These are phyloP conservation scores for Trematocara nigrifrons DNA, from an alignment of 2,113 vertebrate species.

Conservation along the genomic window DNA sequence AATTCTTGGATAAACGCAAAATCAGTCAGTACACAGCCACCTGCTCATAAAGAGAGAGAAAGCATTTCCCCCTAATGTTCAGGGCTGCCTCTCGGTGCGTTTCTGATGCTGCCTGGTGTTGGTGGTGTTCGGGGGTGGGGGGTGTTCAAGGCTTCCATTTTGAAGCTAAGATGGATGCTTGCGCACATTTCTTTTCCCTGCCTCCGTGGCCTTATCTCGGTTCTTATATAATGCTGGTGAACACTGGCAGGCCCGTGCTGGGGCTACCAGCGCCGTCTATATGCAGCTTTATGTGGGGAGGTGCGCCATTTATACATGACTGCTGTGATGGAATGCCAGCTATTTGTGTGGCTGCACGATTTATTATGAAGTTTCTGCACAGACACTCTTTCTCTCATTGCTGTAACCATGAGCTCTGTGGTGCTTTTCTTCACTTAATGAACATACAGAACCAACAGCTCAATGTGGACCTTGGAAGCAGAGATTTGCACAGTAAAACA, in stretches of 20 bases:
- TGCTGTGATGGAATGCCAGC: background rate
- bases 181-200: conserved; percentile 60
- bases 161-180: conserved; percentile 78
- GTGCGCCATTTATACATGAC: background rate
- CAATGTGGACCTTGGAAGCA: background rate
- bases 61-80: fast-evolving
- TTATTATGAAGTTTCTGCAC: background rate
- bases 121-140: background rate
- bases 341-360: background rate
- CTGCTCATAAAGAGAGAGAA: background rate
- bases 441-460: background rate
- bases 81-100: background rate
- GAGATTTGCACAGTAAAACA: background rate
- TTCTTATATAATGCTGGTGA: conserved; percentile 54
- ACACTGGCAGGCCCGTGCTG: background rate
- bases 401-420: background rate
- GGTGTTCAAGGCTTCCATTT: conserved; percentile 72
- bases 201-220: conserved; percentile 28
- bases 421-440: background rate
- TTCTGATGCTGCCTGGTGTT: background rate
- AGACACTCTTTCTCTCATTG: background rate
- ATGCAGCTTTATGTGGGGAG: background rate
- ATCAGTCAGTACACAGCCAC: background rate
- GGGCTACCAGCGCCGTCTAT: background rate
- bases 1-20: background rate